A percentile compares a stretch with the other conserved stretches of the same genome.
phyloP scores from a whole-genome alignment of 1,140 invertebrate genomes.

The Batillaria attramentaria region DNA sequence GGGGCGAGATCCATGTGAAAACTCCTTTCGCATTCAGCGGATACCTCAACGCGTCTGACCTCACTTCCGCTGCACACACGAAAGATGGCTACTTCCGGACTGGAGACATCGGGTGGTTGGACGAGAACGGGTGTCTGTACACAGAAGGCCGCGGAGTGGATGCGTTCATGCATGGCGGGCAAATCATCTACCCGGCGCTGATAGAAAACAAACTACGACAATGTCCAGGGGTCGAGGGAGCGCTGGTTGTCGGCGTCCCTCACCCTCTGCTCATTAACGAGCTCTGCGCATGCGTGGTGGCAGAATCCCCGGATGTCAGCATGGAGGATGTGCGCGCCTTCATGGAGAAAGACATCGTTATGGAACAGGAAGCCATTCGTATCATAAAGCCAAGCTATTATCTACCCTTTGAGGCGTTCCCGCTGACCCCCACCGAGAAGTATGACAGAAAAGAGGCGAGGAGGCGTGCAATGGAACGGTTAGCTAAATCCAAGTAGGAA shows the following conservation, averaged over 20 bases:
- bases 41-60: conserved; percentile 4
- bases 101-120: conserved; percentile 9
- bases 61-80: conserved; percentile 21
- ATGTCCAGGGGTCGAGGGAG: conserved; percentile 12
- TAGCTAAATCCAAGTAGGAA: no score
- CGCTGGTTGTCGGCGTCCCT: conserved; percentile 11
- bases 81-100: conserved; percentile 22
- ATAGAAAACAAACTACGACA: background rate
- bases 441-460: background rate
- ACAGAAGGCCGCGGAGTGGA: conserved; percentile 9
- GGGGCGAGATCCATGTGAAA: conserved; percentile 4
- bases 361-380: background rate
- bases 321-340: background rate
- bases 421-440: background rate
- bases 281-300: conserved; percentile 5
- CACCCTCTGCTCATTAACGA: background rate
- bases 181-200: background rate
- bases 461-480: background rate
- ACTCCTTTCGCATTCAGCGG: background rate
- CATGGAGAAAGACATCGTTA: background rate
- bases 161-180: conserved; percentile 7
- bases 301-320: background rate
- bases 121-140: background rate
- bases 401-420: background rate
- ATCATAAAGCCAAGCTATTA: background rate